Base-by-base conservation (phyloP, 1,140 invertebrate genomes). In the Amphibalanus amphitrite region DNA sequence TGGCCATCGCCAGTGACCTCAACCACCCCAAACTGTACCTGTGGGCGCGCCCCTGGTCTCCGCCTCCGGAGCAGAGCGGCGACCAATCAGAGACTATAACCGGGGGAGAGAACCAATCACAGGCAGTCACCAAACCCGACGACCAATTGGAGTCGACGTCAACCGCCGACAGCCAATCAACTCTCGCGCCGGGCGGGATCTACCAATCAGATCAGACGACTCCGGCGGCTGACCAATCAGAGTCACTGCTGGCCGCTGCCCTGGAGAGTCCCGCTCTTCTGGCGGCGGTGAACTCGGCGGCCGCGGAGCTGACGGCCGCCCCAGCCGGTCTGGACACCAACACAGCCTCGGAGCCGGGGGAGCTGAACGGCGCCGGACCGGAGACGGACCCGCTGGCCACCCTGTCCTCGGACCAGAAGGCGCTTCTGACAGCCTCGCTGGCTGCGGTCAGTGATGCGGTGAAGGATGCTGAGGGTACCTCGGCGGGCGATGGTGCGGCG, bases 1-100 rank as follows among this genome's bases (percentile, higher is more conserved):
- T 90, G 25, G 86, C 89, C 76, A 89, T 92, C 67, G 89, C 89
- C 25, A 84, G 86, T 86, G 88, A 78, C 85, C 85, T 85, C 74
- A 40, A 73, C 28, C 59, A 65, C 69, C 71, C 70, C 64, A 73
- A 73, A n/a, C 67, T 73, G 64, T 73, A 73, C 67, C 72, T 73
- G 59, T 73, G 72, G 72, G 38, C 30, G 23, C 67, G 71, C 17
- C 33, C 67, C 10, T 73, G 72, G 72, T 59, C 47, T 13, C 47
- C 47, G 47, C 47, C 47, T 13, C 47, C 47, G 6, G 20, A 23
- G 13, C 47, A 59, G 47, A 3, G 13, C 13, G 47, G 23, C 47
- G 13, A 20, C 47, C 6, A 20, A 23, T 6, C 47, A 20, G 47
- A 59, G 47, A 1, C 47, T 8, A 20, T 20, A 59, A 20, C 17